These are phyloP conservation scores for Andrena marginata DNA, from an alignment of 2,888 invertebrate species.

Conservation along the genomic window DNA sequence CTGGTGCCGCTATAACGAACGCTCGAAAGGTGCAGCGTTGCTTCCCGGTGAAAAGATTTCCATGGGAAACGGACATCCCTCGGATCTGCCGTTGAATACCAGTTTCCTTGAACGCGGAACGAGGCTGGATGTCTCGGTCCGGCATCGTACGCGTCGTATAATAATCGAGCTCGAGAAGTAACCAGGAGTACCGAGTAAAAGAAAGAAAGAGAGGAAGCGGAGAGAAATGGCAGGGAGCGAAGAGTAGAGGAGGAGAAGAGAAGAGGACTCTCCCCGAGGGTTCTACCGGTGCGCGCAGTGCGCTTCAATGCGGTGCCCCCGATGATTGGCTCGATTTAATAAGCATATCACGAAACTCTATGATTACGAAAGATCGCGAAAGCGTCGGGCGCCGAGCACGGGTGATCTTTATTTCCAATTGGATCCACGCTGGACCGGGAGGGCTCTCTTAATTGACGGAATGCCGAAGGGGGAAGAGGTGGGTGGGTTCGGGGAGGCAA, in stretches of 20 bases:
- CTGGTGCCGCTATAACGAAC: background rate
- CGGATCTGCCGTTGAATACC: background rate
- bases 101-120: background rate
- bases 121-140: background rate
- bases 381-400: conserved; percentile 60
- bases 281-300: conserved; percentile 15
- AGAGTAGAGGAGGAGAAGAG: background rate
- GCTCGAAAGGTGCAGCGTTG: background rate
- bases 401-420: conserved; percentile 77
- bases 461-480: conserved; percentile 61
- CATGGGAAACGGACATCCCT: background rate
- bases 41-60: too few relatives aligned
- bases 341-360: conserved; percentile 79
- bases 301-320: conserved; percentile 19
- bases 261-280: conserved; percentile 31
- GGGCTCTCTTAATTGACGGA: conserved; percentile 68
- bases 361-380: conserved; percentile 75
- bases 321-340: conserved; percentile 76
- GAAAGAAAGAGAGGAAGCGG: background rate
- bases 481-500: conserved; percentile 57
- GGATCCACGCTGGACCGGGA: conserved; percentile 68
- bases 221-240: background rate
- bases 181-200: conserved; percentile 15
- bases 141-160: conserved; percentile 13
- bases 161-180: conserved; percentile 31